A percentile compares a stretch with the other conserved stretches of the same genome.
phyloP scores from a whole-genome alignment of 2,888 invertebrate species.

The Pristionchus fissidentatus region DNA sequence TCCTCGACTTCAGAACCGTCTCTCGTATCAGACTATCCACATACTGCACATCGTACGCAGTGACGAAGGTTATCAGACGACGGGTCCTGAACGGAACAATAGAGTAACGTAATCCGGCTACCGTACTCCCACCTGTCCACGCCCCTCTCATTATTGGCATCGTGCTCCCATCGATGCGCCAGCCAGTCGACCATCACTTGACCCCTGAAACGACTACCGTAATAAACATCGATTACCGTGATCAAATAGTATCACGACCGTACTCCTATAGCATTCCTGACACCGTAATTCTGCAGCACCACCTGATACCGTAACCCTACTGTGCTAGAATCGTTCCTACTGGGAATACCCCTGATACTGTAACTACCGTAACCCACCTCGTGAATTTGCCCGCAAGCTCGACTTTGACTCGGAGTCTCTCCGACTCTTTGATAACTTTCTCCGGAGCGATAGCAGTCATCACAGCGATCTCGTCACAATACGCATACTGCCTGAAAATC shows the following conservation, averaged over 20 bases:
- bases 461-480: slow-evolving; percentile 75
- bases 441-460: slow-evolving; percentile 73
- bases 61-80: slow-evolving; percentile 44
- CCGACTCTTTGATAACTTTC: slow-evolving; percentile 53
- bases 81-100: background rate
- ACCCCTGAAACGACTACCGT: slow-evolving; percentile 57
- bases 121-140: background rate
- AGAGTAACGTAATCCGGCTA: background rate
- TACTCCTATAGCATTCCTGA: too few relatives aligned
- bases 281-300: too few relatives aligned
- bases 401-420: slow-evolving; percentile 64
- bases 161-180: slow-evolving; percentile 58
- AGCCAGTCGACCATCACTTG: slow-evolving; percentile 72
- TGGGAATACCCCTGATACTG: background rate
- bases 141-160: slow-evolving; percentile 47
- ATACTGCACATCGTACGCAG: slow-evolving; percentile 35
- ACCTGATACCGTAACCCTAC: too few relatives aligned
- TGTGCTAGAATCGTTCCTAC: too few relatives aligned
- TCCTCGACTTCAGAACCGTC: background rate
- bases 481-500: slow-evolving; percentile 55
- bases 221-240: too few relatives aligned
- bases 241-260: too few relatives aligned
- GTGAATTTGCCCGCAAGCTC: slow-evolving; percentile 67
- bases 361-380: slow-evolving; percentile 49
- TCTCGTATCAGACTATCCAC: slow-evolving; percentile 18